These are phyloP conservation scores for Bactericera cockerelli DNA, from an alignment of 1,140 invertebrate species.

Conservation along the genomic window DNA sequence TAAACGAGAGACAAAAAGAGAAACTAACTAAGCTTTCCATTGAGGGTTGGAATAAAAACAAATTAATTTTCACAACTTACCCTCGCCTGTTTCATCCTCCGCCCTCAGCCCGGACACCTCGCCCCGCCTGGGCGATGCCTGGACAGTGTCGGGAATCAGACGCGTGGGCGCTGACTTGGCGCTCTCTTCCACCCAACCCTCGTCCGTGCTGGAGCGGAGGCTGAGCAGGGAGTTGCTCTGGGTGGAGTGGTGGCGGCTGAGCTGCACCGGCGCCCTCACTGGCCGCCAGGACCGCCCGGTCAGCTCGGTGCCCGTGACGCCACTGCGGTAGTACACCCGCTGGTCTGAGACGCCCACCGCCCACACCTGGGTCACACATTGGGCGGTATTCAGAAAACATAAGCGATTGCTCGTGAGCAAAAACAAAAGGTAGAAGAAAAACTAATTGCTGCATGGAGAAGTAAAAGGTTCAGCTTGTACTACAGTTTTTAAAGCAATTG, in stretches of 20 bases:
- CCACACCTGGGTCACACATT: constrained; percentile 37
- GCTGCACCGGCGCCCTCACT: constrained; percentile 54
- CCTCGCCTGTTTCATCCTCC: too few relatives aligned
- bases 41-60: too few relatives aligned
- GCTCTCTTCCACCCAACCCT: neutral
- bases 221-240: constrained; percentile 1
- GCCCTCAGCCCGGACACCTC: too few relatives aligned
- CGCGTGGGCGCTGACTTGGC: neutral
- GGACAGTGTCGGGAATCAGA: neutral
- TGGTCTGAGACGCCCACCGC: constrained; percentile 53
- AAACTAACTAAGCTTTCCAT: too few relatives aligned
- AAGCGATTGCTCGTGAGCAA: too few relatives aligned
- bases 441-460: neutral
- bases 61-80: too few relatives aligned
- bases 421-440: too few relatives aligned
- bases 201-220: neutral
- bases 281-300: constrained; percentile 75
- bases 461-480: neutral
- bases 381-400: constrained; percentile 17
- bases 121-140: too few relatives aligned
- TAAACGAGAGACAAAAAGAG: too few relatives aligned
- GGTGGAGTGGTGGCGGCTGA: neutral
- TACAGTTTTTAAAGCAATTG: too few relatives aligned
- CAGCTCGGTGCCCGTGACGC: constrained; percentile 55
- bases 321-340: constrained; percentile 59